Evolutionary conservation across 1,140 invertebrate species (phyloP).

Genomic region (Proales similis): DNA sequence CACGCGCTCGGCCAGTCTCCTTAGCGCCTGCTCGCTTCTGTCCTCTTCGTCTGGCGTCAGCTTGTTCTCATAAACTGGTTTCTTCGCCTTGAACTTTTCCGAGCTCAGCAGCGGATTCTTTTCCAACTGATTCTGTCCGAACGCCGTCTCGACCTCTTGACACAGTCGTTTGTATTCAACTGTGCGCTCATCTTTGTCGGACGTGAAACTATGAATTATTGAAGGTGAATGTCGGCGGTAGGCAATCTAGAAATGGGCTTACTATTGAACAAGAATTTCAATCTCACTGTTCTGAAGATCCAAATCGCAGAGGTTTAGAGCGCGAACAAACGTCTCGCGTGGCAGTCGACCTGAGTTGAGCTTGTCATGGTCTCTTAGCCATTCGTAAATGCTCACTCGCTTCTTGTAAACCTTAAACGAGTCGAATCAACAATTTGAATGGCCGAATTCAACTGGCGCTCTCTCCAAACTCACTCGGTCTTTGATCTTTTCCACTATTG

Average conservation of each 20-base stretch:
- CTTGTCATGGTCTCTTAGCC: conserved; percentile 52
- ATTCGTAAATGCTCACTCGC: conserved; percentile 48
- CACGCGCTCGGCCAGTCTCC: conserved; percentile 48
- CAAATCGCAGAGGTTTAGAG: conserved; percentile 47
- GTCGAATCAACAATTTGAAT: neutral
- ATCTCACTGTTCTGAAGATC: conserved; percentile 48
- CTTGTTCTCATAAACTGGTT: conserved; percentile 44
- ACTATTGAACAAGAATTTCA: conserved; percentile 50
- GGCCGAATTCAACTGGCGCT: neutral
- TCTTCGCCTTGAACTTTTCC: conserved; percentile 44
- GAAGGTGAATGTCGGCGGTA: neutral
- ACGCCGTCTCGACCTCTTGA: conserved; percentile 51
- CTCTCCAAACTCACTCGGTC: conserved; percentile 44
- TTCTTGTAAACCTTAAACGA: conserved; percentile 46
- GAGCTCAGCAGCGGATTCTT: conserved; percentile 47
- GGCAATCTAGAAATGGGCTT: conserved; percentile 31
- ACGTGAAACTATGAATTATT: conserved; percentile 42
- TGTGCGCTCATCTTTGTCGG: conserved; percentile 41
- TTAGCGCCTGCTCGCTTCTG: conserved; percentile 42
- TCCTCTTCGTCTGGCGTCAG: conserved; percentile 42
- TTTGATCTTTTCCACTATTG: conserved; percentile 48
- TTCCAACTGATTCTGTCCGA: conserved; percentile 50
- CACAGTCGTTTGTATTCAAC: conserved; percentile 50
- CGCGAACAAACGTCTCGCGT: conserved; percentile 49
- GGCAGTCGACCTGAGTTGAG: conserved; percentile 47